A percentile compares a stretch with the other conserved stretches of the same genome.
phyloP scores from a whole-genome alignment of 2,797 vertebrate species.

The Hafferia zeledoni region DNA sequence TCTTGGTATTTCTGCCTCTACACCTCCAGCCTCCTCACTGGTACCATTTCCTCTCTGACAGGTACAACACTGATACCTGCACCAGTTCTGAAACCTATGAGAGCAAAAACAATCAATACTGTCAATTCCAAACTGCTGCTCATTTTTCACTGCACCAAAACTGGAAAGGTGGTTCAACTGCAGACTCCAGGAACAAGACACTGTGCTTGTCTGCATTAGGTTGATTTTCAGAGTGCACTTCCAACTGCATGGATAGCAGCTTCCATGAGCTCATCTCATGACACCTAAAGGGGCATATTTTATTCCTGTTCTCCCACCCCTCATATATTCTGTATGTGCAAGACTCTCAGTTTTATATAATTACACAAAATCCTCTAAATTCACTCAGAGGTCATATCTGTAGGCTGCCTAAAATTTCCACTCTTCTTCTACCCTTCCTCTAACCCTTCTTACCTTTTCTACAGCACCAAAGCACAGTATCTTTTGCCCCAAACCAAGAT shows the following conservation, averaged over 20 bases:
- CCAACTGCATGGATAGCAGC: background rate
- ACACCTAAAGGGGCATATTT: background rate
- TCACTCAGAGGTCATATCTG: accelerated
- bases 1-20: background rate
- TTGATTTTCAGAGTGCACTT: background rate
- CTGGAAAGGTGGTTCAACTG: background rate
- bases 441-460: background rate
- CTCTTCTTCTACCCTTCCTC: background rate
- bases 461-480: background rate
- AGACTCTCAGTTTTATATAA: background rate
- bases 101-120: background rate
- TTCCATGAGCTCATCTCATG: background rate
- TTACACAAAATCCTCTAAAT: background rate
- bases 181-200: background rate
- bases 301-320: background rate
- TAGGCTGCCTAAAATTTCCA: background rate
- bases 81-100: background rate
- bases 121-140: background rate
- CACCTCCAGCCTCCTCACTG: background rate
- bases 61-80: accelerated
- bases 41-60: background rate
- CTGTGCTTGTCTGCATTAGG: background rate
- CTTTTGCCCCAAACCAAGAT: background rate
- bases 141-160: background rate
- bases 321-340: background rate